Evolutionary conservation across 2,888 invertebrate species (phyloP), one percentile per base, ranked within the genome.

Genomic region (Brachypalpus laphriformis): DNA sequence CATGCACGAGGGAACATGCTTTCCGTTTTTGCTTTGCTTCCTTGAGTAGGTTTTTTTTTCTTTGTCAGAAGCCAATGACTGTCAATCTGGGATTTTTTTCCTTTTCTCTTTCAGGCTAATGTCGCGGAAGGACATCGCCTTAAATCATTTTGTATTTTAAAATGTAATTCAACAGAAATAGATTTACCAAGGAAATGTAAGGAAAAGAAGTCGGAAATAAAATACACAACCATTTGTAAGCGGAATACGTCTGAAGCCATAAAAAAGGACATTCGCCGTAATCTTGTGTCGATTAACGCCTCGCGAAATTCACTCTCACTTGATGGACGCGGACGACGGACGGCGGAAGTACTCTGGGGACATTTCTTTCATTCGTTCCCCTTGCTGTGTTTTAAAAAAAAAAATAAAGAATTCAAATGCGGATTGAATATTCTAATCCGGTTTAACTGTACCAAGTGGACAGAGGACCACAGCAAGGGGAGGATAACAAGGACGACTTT

Each of bases 201-300:
- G 8, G 1, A 31, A 8, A 49, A 40, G 8, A 25, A 9, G 0
- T n/a, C 37, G 3, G 37, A 37, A 14, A 42, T 22, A 42, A 42
- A 47, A 28, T 11, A 28, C 34, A 34, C 25, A 34, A 34, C 11
- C 7, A 34, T 34, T 28, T 61, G 49, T 37, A 51, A 16, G 51
- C 51, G 42, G 51, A 77, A 63, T 63, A 47, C 71, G 34, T 31
- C 54, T 25, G 51, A 42, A 42, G 47, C 49, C 16, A 66, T 82
- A 66, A 68, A 72, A 40, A 82, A 72, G 47, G 72, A 77, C 77
- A 82, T 66, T 82, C 54, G 18, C n/a, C 47, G 71, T 77, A 72
- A 82, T 66, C 82, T 72, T 54, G 37, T 61, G 54, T 72, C 82
- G 77, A 82, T 82, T 77, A 82, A 77, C 66, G 72, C 77, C 45